phyloP scores from a whole-genome alignment of 2,113 vertebrate species.

The Mirza zaza region DNA sequence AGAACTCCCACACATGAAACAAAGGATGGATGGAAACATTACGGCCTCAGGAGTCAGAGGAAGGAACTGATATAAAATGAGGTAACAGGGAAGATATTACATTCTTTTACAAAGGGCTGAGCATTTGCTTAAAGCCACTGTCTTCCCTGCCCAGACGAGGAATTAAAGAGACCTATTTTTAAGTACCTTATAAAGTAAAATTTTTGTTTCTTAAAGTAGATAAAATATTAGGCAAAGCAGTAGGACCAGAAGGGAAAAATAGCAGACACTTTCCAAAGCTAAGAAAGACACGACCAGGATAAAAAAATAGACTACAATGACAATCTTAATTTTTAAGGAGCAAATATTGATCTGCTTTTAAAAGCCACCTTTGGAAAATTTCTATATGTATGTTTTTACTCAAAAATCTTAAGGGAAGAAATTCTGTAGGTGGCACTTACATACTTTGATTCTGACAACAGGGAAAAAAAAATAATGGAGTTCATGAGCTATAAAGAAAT shows the following conservation, averaged over 20 bases:
- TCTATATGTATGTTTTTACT: background rate
- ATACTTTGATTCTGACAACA: background rate
- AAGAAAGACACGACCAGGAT: background rate
- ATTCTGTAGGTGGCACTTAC: background rate
- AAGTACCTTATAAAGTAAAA: background rate
- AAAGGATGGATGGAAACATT: background rate
- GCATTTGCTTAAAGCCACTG: background rate
- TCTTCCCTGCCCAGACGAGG: background rate
- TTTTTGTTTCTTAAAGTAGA: background rate
- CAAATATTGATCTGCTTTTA: background rate
- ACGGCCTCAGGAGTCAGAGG: background rate
- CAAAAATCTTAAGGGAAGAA: background rate
- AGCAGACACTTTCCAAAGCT: background rate
- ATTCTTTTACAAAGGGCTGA: background rate
- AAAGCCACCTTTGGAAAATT: background rate
- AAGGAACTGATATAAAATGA: background rate
- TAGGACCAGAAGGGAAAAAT: background rate
- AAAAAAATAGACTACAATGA: background rate
- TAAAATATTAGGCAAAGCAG: background rate
- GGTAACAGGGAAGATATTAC: background rate
- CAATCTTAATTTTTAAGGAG: background rate
- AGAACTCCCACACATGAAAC: background rate
- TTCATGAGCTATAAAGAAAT: background rate
- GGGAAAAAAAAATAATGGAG: background rate
- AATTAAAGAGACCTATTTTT: background rate